Percentiles rank a stretch among this genome's conserved stretches.
Evolutionary conservation across 1,140 invertebrate species (phyloP).

Genomic region (Mercenaria mercenaria): DNA sequence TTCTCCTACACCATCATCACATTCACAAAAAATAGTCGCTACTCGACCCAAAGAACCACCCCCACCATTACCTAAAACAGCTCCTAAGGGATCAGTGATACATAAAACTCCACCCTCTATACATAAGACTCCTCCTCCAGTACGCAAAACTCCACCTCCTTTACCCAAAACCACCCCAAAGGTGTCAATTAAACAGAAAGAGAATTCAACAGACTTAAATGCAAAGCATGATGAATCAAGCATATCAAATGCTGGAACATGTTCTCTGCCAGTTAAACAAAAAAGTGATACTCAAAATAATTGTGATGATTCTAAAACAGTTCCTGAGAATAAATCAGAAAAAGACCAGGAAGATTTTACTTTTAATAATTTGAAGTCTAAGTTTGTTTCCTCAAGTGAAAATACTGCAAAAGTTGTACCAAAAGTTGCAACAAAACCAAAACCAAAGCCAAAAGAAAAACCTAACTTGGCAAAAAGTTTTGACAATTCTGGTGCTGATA

Average conservation of each 20-base stretch:
- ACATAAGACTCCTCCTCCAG: conserved; percentile 3
- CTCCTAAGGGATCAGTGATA: not conserved
- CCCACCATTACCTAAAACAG: conserved; percentile 55
- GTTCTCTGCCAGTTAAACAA: not conserved
- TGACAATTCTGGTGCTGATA: not conserved
- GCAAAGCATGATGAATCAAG: not conserved
- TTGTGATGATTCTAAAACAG: not conserved
- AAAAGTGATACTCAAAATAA: conserved; percentile 22
- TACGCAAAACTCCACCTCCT: conserved; percentile 4
- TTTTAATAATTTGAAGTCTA: conserved; percentile 46
- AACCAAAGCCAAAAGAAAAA: not conserved
- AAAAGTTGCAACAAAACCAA: conserved; percentile 35
- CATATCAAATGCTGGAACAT: not conserved
- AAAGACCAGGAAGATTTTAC: conserved; percentile 17
- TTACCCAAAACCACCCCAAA: conserved; percentile 40
- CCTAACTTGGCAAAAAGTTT: not conserved
- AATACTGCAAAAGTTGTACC: conserved; percentile 6
- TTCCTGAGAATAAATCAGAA: not conserved
- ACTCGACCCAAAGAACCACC: conserved; percentile 41
- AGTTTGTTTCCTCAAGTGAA: conserved; percentile 4
- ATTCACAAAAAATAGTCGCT: not conserved
- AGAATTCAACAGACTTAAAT: not conserved
- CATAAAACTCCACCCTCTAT: conserved; percentile 9
- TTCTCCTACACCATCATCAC: not conserved
- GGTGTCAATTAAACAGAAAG: not conserved